Conservation (phyloP, 2,797 vertebrate genomes). For the Acanthopagrus latus region DNA sequence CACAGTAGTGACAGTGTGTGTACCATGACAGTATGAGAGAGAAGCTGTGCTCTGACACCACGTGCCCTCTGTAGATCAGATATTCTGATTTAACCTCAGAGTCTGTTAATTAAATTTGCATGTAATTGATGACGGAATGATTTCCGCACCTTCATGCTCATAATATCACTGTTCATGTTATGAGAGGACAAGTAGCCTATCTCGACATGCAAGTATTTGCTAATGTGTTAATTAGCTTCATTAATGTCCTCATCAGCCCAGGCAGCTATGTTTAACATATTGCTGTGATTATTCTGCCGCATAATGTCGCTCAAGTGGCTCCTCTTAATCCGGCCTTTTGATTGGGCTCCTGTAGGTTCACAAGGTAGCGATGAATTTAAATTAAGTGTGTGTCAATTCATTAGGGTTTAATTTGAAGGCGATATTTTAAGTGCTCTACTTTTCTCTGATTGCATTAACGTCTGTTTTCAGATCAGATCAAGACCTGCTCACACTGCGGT, state of each 20-base stretch:
- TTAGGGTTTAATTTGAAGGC: conserved; percentile 21
- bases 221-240: conserved; percentile 53
- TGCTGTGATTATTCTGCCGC: conserved; percentile 42
- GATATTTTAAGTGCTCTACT: conserved; percentile 15
- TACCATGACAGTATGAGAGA: not conserved
- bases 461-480: conserved; percentile 10
- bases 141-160: not conserved
- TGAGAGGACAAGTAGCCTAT: conserved; percentile 33
- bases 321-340: conserved; percentile 45
- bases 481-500: not conserved
- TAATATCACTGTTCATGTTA: conserved; percentile 5
- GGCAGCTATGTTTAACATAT: conserved; percentile 45
- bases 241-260: conserved; percentile 45
- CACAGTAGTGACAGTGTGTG: not conserved
- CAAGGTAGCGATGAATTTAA: conserved; percentile 23
- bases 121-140: conserved; percentile 7
- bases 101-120: conserved; percentile 21
- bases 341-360: conserved; percentile 38
- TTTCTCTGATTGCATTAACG: conserved; percentile 26
- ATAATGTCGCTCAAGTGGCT: conserved; percentile 44
- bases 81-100: conserved; percentile 6
- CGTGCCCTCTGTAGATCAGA: not conserved
- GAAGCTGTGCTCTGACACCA: not conserved
- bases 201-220: conserved; percentile 28
- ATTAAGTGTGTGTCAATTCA: conserved; percentile 20